Evolutionary conservation across 64 coral and sea anemone genomes (phyloP), one percentile per base, ranked within the genome.

Genomic region (Pocillopora damicornis): DNA sequence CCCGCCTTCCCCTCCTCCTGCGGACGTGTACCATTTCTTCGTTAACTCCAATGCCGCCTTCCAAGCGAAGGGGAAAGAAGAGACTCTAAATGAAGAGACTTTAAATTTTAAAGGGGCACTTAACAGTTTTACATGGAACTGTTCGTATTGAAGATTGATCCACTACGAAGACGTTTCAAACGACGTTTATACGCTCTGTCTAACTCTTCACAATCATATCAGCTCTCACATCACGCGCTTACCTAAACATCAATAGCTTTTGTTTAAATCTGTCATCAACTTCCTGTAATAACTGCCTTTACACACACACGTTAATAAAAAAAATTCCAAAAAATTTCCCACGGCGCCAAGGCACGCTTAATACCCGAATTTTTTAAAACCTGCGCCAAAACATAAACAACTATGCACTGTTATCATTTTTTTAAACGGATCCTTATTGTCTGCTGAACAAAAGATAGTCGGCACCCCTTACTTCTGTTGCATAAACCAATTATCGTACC

Each of bases 371-470:
- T 77, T 42, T 51, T 8, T 35, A 11, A 36, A 13, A 37, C 36
- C 73, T 37, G 2, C 18, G 56, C 15, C 75, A 77, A 77, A 77
- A 77, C 75, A n/a, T 20, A 77, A 77, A 77, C 75, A 77, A 17
- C 15, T 77, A n/a, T 57, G 0, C 15, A 57, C 75, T 37, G 37
- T 58, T 77, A 42, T 22, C 37, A 10, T 11, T 71, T 77, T 77
- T 77, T 57, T 77, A 57, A 20, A 42, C 11, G 16, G 13, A 77
- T 38, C 15, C 15, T 77, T 23, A 77, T 77, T 77, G 75, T 77
- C 57, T 57, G 17, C 42, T 77, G 13, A 77, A 77, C 75, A 77
- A 77, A 57, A 58, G 9, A 18, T 16, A 42, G 45, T 77, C n/a
- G 36, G 75, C 36, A 58, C 75, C 75, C 15, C 57, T 57, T 57